Evolutionary conservation across 2,797 vertebrate genomes (phyloP).

Genomic region (Malurus splendens): DNA sequence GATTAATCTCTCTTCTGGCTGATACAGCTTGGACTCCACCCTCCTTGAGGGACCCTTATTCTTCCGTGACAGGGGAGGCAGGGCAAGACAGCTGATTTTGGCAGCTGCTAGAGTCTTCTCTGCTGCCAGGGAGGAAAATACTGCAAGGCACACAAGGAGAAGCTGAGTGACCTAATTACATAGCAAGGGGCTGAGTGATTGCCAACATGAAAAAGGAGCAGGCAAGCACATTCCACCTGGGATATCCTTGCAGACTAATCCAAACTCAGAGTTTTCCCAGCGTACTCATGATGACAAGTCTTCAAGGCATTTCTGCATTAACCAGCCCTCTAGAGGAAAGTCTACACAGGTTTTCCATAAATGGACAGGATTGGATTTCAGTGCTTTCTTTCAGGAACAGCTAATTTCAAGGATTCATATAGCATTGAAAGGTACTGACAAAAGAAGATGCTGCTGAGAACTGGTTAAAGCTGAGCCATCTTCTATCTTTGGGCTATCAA

Average conservation of each 20-base stretch:
- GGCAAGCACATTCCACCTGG: not conserved
- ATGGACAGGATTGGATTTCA: not conserved
- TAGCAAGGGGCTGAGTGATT: not conserved
- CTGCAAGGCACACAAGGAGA: not conserved
- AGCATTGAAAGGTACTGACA: not conserved
- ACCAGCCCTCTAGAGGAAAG: not conserved
- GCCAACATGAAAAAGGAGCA: not conserved
- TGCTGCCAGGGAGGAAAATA: not conserved
- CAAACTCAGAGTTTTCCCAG: not conserved
- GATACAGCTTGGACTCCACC: not conserved
- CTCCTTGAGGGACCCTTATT: not conserved
- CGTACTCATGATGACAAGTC: not conserved
- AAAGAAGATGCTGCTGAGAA: not conserved
- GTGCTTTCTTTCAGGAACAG: not conserved
- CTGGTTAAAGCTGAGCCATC: not conserved
- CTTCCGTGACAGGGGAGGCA: not conserved
- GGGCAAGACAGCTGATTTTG: slow-evolving; percentile 4
- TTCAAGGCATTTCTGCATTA: not conserved
- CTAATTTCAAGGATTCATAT: not conserved
- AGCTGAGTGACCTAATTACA: slow-evolving; percentile 43
- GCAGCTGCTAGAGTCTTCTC: not conserved
- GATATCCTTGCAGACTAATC: not conserved
- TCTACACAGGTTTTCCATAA: not conserved
- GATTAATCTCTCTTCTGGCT: not conserved
- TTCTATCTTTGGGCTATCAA: not conserved